Percentiles rank a stretch among this genome's conserved stretches.
Conservation (phyloP, 2,797 vertebrate genomes). For the Acropternis orthonyx region DNA sequence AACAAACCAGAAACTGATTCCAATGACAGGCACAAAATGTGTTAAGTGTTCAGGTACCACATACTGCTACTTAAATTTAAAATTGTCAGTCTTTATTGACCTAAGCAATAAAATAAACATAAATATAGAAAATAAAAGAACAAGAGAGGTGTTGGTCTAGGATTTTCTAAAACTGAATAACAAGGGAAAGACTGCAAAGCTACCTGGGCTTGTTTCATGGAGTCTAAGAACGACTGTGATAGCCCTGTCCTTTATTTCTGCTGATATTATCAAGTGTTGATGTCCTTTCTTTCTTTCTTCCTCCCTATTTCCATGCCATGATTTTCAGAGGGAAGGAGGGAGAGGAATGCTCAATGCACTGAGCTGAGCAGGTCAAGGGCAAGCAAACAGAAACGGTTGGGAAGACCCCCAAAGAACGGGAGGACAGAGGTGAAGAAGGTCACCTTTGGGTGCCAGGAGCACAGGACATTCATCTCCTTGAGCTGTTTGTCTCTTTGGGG, state of each 20-base stretch:
- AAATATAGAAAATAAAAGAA: neutral
- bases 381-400: neutral
- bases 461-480: accelerated
- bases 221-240: neutral
- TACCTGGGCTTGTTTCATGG: neutral
- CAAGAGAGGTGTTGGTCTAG: neutral
- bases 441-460: neutral
- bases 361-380: neutral
- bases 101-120: neutral
- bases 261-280: neutral
- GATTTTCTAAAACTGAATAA: neutral
- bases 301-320: neutral
- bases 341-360: neutral
- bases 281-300: neutral
- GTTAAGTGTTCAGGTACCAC: neutral
- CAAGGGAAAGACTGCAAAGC: neutral
- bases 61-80: neutral
- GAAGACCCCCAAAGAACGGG: neutral
- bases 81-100: neutral
- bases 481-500: neutral
- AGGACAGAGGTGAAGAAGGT: neutral
- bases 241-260: neutral
- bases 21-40: neutral
- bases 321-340: neutral
- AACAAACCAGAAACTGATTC: neutral